phyloP scores from a whole-genome alignment of 2,797 vertebrate genomes.

The Pteropus rufus region DNA sequence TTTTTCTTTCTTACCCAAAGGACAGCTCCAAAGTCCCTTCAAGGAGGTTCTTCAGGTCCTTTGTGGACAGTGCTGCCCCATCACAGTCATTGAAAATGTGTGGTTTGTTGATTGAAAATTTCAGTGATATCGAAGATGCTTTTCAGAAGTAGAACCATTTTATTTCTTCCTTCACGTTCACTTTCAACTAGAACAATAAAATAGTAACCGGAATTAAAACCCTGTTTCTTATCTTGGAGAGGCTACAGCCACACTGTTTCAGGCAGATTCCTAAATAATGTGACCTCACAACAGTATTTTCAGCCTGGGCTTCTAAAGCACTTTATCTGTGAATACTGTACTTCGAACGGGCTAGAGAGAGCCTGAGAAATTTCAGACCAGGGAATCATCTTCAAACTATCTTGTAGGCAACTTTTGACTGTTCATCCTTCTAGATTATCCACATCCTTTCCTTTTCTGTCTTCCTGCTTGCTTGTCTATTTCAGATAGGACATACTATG shows the following conservation, averaged over 20 bases:
- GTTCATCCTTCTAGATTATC: neutral
- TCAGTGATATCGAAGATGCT: constrained; percentile 83
- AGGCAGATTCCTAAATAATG: constrained; percentile 28
- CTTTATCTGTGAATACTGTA: constrained; percentile 27
- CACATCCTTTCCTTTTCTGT: neutral
- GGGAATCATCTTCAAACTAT: neutral
- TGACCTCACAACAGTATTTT: constrained; percentile 3
- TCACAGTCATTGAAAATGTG: constrained; percentile 64
- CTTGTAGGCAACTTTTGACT: neutral
- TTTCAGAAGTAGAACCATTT: constrained; percentile 80
- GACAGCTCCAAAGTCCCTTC: constrained; percentile 88
- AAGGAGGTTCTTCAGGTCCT: constrained; percentile 87
- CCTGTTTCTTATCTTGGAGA: neutral
- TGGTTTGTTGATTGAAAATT: constrained; percentile 87
- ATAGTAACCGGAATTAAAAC: constrained; percentile 12
- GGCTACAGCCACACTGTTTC: neutral
- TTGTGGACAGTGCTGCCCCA: constrained; percentile 81
- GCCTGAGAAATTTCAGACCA: constrained; percentile 12
- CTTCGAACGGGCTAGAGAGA: constrained; percentile 1
- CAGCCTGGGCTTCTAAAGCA: neutral
- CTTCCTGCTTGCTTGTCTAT: neutral
- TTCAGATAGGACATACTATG: neutral
- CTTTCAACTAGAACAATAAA: constrained; percentile 71
- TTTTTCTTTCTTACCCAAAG: constrained; percentile 83
- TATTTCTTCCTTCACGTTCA: constrained; percentile 67